phyloP scores from a whole-genome alignment of 2,797 vertebrate genomes.

The Clarias platycephalus region DNA sequence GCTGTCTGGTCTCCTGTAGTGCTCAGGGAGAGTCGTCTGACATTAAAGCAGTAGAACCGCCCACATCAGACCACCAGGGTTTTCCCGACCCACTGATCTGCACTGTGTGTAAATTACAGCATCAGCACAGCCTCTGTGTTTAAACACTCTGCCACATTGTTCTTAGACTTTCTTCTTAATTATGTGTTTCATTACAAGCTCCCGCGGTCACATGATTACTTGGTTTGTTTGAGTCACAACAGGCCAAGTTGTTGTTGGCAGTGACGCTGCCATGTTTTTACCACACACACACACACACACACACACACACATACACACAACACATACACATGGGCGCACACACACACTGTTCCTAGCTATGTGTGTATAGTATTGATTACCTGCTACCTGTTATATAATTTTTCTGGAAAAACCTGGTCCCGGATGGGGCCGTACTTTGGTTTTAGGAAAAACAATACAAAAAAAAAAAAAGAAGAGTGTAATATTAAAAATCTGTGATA shows the following conservation, averaged over 20 bases:
- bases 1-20: slow-evolving; percentile 28
- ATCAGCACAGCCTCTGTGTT: slow-evolving; percentile 21
- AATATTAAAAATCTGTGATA: no score
- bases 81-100: slow-evolving; percentile 32
- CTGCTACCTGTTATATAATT: no score
- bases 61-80: slow-evolving; percentile 41
- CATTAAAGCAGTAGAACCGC: slow-evolving; percentile 25
- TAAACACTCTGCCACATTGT: slow-evolving; percentile 32
- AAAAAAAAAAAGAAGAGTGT: no score
- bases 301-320: not conserved
- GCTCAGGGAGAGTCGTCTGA: slow-evolving; percentile 1
- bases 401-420: no score
- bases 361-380: no score
- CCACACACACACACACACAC: not conserved
- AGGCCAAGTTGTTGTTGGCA: slow-evolving; percentile 8
- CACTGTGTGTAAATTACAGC: slow-evolving; percentile 46
- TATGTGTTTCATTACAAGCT: slow-evolving; percentile 42
- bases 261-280: slow-evolving; percentile 22
- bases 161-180: slow-evolving; percentile 23
- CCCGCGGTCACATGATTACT: slow-evolving; percentile 40
- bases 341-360: not conserved
- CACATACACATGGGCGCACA: not conserved
- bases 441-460: no score
- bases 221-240: slow-evolving; percentile 12
- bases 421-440: no score